These are phyloP conservation scores for Pandemis heparana DNA, from an alignment of 2,888 invertebrate genomes.

Conservation along the genomic window DNA sequence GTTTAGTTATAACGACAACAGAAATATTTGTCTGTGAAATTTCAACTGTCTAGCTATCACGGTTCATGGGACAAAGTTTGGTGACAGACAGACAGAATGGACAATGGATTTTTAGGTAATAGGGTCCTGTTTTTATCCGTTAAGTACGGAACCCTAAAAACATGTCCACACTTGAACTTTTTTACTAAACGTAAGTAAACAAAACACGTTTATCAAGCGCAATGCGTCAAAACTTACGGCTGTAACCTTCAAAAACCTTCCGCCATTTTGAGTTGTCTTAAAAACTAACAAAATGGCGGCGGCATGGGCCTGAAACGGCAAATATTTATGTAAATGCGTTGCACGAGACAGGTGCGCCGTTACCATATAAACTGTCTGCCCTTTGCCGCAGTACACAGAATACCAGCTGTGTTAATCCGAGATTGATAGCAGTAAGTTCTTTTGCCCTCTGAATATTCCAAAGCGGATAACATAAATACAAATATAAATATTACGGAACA, in stretches of 20 bases:
- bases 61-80: too few species aligned
- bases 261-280: slow-evolving; percentile 13
- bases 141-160: too few species aligned
- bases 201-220: neutral
- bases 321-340: slow-evolving; percentile 46
- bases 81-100: too few species aligned
- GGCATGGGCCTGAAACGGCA: slow-evolving; percentile 38
- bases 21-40: too few species aligned
- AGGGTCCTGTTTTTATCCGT: too few species aligned
- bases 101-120: too few species aligned
- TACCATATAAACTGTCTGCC: slow-evolving; percentile 31
- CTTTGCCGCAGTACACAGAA: slow-evolving; percentile 26
- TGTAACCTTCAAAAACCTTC: neutral
- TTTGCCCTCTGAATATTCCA: too few species aligned
- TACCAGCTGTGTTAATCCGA: neutral
- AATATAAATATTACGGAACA: too few species aligned
- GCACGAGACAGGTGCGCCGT: slow-evolving; percentile 45
- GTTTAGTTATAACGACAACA: too few species aligned
- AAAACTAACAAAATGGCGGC: slow-evolving; percentile 39
- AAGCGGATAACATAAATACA: too few species aligned
- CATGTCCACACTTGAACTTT: neutral
- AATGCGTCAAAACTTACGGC: neutral
- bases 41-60: too few species aligned
- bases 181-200: neutral
- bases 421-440: too few species aligned